A percentile compares a stretch with the other conserved stretches of the same genome.
Evolutionary conservation across 2,888 invertebrate species (phyloP).

Genomic region (Tethea ocularis): DNA sequence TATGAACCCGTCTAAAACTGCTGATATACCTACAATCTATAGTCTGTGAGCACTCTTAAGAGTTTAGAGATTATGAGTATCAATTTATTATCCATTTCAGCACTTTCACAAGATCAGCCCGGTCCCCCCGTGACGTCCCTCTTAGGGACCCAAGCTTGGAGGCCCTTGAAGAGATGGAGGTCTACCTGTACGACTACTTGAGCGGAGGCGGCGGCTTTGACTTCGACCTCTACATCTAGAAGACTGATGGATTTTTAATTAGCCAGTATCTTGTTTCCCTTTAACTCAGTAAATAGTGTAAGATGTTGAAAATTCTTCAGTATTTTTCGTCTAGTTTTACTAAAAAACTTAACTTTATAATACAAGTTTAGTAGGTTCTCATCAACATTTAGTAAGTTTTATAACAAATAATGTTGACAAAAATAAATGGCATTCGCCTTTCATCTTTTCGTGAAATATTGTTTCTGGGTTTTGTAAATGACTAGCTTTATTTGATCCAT

Average conservation of each 20-base stretch:
- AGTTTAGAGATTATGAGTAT: too few relatives aligned
- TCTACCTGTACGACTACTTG: conserved; percentile 85
- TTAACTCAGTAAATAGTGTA: conserved; percentile 16
- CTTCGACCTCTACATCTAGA: conserved; percentile 77
- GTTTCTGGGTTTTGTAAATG: not conserved
- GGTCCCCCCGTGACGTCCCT: conserved; percentile 67
- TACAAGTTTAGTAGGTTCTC: not conserved
- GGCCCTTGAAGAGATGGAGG: conserved; percentile 83
- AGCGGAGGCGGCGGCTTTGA: conserved; percentile 84
- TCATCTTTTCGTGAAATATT: not conserved
- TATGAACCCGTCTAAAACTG: too few relatives aligned
- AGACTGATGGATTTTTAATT: conserved; percentile 29
- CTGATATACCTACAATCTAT: too few relatives aligned
- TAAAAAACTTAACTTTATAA: too few relatives aligned
- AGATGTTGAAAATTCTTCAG: too few relatives aligned
- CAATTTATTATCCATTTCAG: conserved; percentile 36
- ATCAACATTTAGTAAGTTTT: not conserved
- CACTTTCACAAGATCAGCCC: conserved; percentile 76
- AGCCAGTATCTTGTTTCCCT: conserved; percentile 16
- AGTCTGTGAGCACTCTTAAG: too few relatives aligned
- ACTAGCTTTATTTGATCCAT: too few relatives aligned
- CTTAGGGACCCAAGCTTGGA: conserved; percentile 70
- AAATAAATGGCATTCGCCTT: not conserved
- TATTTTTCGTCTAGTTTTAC: too few relatives aligned
- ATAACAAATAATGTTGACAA: too few relatives aligned